Evolutionary conservation across 1,140 invertebrate species (phyloP), one percentile per base, ranked within the genome.

Genomic region (Caenorhabditis tropicalis): DNA sequence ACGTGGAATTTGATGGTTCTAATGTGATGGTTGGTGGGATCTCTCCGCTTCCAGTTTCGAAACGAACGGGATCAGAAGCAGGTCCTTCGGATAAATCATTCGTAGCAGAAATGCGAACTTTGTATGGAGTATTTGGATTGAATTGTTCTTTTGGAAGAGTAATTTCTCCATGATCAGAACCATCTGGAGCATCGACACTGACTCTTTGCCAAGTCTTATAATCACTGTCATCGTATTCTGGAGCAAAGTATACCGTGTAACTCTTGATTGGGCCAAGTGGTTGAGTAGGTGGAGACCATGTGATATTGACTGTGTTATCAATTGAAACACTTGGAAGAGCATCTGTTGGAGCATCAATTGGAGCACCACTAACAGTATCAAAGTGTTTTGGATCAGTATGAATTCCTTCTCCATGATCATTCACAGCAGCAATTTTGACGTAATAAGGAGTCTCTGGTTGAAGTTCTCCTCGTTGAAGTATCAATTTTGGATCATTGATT

Each of bases 361-460:
- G 90, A 29, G 90, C 90, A 33, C 90, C 90, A 65, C 87, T 90
- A 19, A 86, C 86, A 15, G 90, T 91, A 16, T 89, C 81, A 79
- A 91, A 91, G 5, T 79, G 79, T 27, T 60, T 86, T 12, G 86
- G 56, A 80, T 90, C 88, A 36, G 89, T 89, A 15, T 82, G 84
- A 27, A 88, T 82, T 43, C 90, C 90, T 58, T 89, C 87, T 9
- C 90, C 90, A 79, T 88, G 58, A n/a, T 60, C 82, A 82, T 91
- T 91, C 21, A 87, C 87, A 29, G 90, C 89, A n/a, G 86, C 74
- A n/a, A 91, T 86, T 39, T 87, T 88, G 10, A 91, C 88, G 74
- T 87, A 91, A 56, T 91, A 91, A 16, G 89, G 89, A 24, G 90
- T 91, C 36, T 91, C 90, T 2, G 90, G 90, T 83, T 91, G 88